Evolutionary conservation across 2,113 vertebrate genomes (phyloP).

Genomic region (Orycteropus afer): DNA sequence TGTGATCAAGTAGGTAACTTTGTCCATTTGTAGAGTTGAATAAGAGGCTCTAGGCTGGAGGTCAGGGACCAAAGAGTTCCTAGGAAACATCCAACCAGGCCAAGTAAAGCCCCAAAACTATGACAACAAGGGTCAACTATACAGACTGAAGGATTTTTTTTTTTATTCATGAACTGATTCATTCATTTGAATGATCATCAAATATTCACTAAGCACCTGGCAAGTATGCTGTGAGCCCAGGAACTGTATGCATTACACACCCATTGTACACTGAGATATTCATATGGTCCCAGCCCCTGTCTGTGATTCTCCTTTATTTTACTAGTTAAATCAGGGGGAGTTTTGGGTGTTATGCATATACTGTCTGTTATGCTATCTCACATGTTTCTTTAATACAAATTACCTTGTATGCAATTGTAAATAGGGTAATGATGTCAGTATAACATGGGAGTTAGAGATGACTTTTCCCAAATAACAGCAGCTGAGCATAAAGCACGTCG

Average conservation of each 20-base stretch:
- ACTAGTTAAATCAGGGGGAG: slow-evolving; percentile 8
- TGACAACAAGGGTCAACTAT: not conserved
- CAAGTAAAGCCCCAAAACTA: not conserved
- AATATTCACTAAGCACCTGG: not conserved
- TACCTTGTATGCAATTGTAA: not conserved
- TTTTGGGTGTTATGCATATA: not conserved
- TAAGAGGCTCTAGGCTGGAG: not conserved
- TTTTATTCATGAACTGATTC: slow-evolving; percentile 12
- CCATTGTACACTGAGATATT: not conserved
- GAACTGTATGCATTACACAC: not conserved
- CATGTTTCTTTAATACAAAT: not conserved
- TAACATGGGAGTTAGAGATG: not conserved
- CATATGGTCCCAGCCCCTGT: not conserved
- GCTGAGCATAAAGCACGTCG: not conserved
- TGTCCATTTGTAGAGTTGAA: not conserved
- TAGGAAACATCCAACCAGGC: not conserved
- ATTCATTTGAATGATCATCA: not conserved
- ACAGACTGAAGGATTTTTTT: not conserved
- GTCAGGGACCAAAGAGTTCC: not conserved
- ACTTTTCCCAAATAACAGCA: not conserved
- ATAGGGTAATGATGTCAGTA: not conserved
- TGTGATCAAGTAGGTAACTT: not conserved
- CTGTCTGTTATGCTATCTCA: not conserved
- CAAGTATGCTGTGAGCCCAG: not conserved
- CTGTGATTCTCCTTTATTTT: not conserved